These are phyloP conservation scores for Leptopterna dolabrata DNA, from an alignment of 2,888 invertebrate species.

Conservation along the genomic window DNA sequence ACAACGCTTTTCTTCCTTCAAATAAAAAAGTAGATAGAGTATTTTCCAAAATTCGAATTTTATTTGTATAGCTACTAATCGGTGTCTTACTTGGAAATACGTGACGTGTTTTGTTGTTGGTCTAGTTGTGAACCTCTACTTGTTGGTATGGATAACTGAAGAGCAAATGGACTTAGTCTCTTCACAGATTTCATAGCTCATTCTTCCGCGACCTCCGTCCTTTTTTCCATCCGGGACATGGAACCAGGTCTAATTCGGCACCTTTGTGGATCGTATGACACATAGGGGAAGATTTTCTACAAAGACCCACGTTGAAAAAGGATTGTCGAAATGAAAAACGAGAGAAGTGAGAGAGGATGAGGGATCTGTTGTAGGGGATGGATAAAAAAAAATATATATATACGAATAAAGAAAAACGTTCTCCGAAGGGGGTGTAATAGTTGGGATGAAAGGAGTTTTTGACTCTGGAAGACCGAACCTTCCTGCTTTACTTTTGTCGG, in stretches of 20 bases:
- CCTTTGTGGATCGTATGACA: slow-evolving; percentile 39
- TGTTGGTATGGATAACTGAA: not conserved
- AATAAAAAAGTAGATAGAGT: too few relatives aligned
- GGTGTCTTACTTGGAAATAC: too few relatives aligned
- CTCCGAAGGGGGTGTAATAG: slow-evolving; percentile 1
- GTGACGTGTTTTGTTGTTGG: too few relatives aligned
- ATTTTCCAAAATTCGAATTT: too few relatives aligned
- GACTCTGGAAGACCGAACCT: slow-evolving; percentile 28
- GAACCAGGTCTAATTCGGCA: slow-evolving; percentile 33
- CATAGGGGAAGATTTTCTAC: not conserved
- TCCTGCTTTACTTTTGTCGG: slow-evolving; percentile 33
- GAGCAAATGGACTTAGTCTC: too few relatives aligned
- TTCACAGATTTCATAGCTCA: not conserved
- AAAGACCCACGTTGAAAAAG: not conserved
- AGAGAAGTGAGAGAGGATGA: not conserved
- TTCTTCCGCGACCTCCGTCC: not conserved
- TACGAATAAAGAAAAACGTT: not conserved
- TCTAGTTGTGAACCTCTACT: too few relatives aligned
- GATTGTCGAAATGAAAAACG: too few relatives aligned
- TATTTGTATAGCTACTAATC: too few relatives aligned
- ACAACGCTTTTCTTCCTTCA: too few relatives aligned
- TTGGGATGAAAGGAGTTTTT: slow-evolving; percentile 27
- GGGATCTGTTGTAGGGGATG: slow-evolving; percentile 6
- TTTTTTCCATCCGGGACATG: not conserved
- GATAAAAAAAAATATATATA: not conserved